phyloP scores from a whole-genome alignment of 2,797 vertebrate species.

The Cetoscarus ocellatus region DNA sequence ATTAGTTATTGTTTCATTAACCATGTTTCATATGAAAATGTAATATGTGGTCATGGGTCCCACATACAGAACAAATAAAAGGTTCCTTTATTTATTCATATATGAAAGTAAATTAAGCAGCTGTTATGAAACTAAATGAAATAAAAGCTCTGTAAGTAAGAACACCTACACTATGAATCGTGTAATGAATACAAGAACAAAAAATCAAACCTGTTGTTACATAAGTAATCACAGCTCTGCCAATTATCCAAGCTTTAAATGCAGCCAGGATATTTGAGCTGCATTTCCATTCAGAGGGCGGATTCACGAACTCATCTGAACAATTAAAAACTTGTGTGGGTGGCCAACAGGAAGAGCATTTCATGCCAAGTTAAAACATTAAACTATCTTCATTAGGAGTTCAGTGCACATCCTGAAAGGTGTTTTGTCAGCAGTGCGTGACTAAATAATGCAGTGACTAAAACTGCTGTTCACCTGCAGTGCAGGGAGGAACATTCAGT shows the following conservation, averaged over 20 bases:
- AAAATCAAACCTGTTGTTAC: constrained; percentile 30
- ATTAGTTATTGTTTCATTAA: constrained; percentile 72
- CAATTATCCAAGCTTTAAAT: constrained; percentile 45
- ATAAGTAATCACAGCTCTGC: constrained; percentile 30
- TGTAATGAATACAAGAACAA: constrained; percentile 18
- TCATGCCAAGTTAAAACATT: constrained; percentile 27
- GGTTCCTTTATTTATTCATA: constrained; percentile 14
- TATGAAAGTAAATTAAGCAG: constrained; percentile 1
- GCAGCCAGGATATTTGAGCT: constrained; percentile 16
- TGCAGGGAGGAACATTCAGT: background rate
- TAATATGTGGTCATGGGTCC: constrained; percentile 21
- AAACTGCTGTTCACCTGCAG: constrained; percentile 20
- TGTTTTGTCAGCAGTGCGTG: constrained; percentile 7
- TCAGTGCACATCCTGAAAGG: constrained; percentile 5
- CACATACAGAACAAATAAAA: constrained; percentile 24
- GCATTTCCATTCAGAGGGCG: constrained; percentile 31
- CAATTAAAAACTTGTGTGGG: constrained; percentile 44
- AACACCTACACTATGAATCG: constrained; percentile 23
- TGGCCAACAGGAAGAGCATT: constrained; percentile 2
- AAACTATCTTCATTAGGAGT: constrained; percentile 15
- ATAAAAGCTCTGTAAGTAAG: constrained; percentile 7
- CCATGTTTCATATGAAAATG: constrained; percentile 62
- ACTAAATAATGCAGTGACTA: constrained; percentile 33
- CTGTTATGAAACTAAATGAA: constrained; percentile 28
- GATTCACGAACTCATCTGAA: constrained; percentile 22